These are phyloP conservation scores for Drosophila subsilvestris DNA, from an alignment of 2,888 invertebrate species.

Conservation along the genomic window DNA sequence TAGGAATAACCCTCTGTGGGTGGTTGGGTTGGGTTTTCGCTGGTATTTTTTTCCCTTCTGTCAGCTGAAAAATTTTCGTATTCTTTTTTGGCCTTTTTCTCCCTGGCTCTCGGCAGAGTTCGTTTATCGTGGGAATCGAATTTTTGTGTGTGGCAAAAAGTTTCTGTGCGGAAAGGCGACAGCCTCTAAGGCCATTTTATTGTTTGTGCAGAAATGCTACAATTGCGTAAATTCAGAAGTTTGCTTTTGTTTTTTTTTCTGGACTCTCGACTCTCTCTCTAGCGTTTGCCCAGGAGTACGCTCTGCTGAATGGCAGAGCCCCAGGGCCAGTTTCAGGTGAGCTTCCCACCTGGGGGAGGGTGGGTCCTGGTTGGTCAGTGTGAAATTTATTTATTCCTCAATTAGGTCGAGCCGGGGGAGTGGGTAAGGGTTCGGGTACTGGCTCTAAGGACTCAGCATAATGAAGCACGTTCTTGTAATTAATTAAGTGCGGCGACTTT, in stretches of 20 bases:
- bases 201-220: conserved; percentile 65
- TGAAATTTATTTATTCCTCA: conserved; percentile 76
- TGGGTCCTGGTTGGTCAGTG: conserved; percentile 58
- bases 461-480: conserved; percentile 77
- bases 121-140: conserved; percentile 73
- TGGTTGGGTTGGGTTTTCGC: background rate
- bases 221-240: conserved; percentile 73
- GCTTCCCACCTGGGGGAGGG: conserved; percentile 2
- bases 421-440: background rate
- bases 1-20: conserved; percentile 3
- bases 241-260: conserved; percentile 63
- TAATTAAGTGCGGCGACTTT: conserved; percentile 77
- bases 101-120: conserved; percentile 13
- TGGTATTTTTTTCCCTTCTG: conserved; percentile 31
- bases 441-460: conserved; percentile 46
- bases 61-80: conserved; percentile 27
- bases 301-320: conserved; percentile 64
- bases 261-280: conserved; percentile 6
- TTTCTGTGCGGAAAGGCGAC: conserved; percentile 32
- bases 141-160: conserved; percentile 61
- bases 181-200: conserved; percentile 70
- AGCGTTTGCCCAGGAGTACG: conserved; percentile 71
- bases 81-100: background rate
- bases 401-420: conserved; percentile 44
- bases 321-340: conserved; percentile 61